Evolutionary conservation across 2,113 vertebrate species (phyloP).

Genomic region (Pomatostomus ruficeps): DNA sequence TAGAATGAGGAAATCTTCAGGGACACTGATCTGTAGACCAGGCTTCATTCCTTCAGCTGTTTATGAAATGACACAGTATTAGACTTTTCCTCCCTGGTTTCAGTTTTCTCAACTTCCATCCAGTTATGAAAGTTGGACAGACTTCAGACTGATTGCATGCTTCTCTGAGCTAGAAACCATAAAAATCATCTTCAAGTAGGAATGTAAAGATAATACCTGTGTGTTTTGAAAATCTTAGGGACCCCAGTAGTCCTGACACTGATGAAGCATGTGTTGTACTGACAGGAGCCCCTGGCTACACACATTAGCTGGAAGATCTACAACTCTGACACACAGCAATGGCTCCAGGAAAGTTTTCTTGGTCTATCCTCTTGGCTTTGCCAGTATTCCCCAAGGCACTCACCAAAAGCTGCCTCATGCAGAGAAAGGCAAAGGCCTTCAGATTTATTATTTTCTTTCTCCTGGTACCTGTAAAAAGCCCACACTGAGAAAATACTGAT

Average conservation of each 20-base stretch:
- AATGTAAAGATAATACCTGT: background rate
- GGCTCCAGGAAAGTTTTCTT: background rate
- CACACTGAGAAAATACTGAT: background rate
- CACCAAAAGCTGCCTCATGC: background rate
- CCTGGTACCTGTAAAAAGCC: background rate
- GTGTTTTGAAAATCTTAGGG: background rate
- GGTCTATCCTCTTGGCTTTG: background rate
- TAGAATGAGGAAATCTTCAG: constrained; percentile 32
- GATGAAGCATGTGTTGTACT: rapidly evolving
- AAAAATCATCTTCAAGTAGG: background rate
- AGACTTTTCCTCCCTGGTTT: background rate
- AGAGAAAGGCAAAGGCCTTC: background rate
- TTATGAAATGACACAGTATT: background rate
- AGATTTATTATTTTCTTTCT: background rate
- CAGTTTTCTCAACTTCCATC: background rate
- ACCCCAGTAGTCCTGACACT: background rate
- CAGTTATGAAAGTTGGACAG: background rate
- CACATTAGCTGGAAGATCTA: background rate
- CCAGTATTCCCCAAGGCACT: background rate
- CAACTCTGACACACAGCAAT: background rate
- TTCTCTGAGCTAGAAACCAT: background rate
- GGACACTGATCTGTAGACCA: background rate
- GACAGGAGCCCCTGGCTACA: background rate
- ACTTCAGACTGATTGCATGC: background rate
- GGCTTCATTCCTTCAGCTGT: background rate